phyloP scores from a whole-genome alignment of 2,888 invertebrate species.

The Noctua janthina region DNA sequence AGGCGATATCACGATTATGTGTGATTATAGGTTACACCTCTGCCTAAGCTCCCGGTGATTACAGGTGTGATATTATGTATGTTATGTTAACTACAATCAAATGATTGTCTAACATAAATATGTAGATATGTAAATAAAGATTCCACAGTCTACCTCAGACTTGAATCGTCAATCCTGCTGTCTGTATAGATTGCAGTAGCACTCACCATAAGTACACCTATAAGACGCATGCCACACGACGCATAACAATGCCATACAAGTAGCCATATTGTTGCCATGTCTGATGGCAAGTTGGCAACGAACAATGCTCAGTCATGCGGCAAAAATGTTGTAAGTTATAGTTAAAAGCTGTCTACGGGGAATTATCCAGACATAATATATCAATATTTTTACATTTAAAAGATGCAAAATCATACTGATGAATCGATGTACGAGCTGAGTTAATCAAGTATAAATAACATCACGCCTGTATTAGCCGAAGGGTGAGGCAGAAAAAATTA shows the following conservation, averaged over 20 bases:
- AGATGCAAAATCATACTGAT: neutral
- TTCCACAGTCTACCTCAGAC: neutral
- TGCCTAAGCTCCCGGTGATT: neutral
- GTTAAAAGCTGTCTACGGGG: neutral
- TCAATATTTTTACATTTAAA: neutral
- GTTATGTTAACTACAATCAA: neutral
- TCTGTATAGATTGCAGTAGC: constrained; percentile 2
- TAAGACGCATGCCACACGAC: constrained; percentile 8
- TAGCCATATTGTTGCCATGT: constrained; percentile 43
- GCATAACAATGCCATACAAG: constrained; percentile 23
- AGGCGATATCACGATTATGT: too few species aligned
- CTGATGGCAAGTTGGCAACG: constrained; percentile 33
- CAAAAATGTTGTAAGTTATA: constrained; percentile 26
- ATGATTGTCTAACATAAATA: neutral
- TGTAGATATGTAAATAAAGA: constrained; percentile 14
- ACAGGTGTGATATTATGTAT: neutral
- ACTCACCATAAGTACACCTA: neutral
- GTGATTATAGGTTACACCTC: neutral
- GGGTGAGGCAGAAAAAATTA: neutral
- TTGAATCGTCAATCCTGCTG: neutral
- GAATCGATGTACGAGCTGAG: neutral
- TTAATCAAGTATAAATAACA: neutral
- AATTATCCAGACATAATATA: neutral
- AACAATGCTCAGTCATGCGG: constrained; percentile 16
- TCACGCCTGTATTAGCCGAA: neutral